Conservation (phyloP, 2,797 vertebrate species). For the Hozukius guyotensis region DNA sequence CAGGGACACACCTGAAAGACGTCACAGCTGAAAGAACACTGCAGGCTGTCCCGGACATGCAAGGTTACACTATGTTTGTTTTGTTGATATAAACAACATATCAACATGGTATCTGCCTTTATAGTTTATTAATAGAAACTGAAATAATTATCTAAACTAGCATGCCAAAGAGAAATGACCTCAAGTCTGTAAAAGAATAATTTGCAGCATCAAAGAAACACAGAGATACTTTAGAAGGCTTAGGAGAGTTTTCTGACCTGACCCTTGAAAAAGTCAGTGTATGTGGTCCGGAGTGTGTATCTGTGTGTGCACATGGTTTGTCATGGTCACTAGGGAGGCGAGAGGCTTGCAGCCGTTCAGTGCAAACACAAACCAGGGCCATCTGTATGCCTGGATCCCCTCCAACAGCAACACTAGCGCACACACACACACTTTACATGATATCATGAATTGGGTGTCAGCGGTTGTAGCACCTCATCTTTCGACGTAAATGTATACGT, state of each 20-base stretch:
- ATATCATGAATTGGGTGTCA: conserved; percentile 74
- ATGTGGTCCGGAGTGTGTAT: background rate
- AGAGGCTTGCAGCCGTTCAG: conserved; percentile 72
- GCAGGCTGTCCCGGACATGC: background rate
- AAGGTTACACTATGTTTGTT: background rate
- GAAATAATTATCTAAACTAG: background rate
- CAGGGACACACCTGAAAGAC: conserved; percentile 47
- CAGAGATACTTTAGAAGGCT: background rate
- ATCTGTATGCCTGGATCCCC: conserved; percentile 78
- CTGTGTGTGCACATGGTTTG: conserved; percentile 41
- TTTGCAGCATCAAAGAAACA: conserved; percentile 7
- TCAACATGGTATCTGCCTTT: background rate
- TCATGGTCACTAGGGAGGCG: conserved; percentile 73
- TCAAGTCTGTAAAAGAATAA: background rate
- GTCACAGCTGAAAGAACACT: conserved; percentile 22
- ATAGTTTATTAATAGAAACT: background rate
- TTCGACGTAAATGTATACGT: conserved; percentile 56
- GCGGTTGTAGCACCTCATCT: conserved; percentile 71
- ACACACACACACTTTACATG: conserved; percentile 54
- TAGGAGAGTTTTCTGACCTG: conserved; percentile 9
- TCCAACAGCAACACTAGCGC: conserved; percentile 77
- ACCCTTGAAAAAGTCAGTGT: conserved; percentile 36
- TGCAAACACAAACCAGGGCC: conserved; percentile 81
- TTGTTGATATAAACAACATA: background rate
- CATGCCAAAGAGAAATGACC: background rate